Conservation (phyloP, 2,888 invertebrate genomes). For the Drosophila hamatofila region DNA sequence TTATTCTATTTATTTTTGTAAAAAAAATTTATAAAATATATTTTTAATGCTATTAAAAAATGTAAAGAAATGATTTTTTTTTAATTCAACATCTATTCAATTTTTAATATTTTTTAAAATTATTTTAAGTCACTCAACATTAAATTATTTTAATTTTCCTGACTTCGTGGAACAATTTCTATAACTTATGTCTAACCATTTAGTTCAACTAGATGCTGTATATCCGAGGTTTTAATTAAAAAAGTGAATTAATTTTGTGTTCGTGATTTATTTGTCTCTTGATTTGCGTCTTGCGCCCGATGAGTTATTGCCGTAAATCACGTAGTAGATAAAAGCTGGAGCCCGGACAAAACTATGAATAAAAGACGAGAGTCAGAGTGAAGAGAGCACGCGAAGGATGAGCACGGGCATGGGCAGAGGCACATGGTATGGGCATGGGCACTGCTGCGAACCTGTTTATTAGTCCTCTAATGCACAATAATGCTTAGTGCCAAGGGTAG, state of each 20-base stretch:
- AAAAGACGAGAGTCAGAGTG: conserved; percentile 31
- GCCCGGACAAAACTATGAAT: conserved; percentile 64
- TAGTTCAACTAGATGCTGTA: conserved; percentile 10
- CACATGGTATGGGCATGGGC: background rate
- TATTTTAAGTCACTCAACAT: conserved; percentile 9
- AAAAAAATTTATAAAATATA: no score
- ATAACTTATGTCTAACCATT: conserved; percentile 35
- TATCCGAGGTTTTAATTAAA: conserved; percentile 65
- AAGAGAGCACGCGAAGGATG: conserved; percentile 14
- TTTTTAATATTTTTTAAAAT: background rate
- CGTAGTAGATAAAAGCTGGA: conserved; percentile 82
- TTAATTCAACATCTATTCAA: no score
- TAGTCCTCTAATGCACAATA: conserved; percentile 84
- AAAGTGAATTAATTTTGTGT: conserved; percentile 75
- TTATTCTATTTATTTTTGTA: no score
- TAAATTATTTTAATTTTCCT: background rate
- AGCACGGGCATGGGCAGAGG: background rate
- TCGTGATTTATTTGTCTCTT: conserved; percentile 78
- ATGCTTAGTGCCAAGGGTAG: conserved; percentile 82
- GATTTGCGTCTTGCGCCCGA: conserved; percentile 70
- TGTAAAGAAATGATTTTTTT: no score
- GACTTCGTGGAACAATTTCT: background rate
- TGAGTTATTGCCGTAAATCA: conserved; percentile 84
- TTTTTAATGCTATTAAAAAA: no score
- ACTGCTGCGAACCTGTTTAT: conserved; percentile 82